Conservation (phyloP, 1,140 invertebrate species). For the Papilio aristodemus region DNA sequence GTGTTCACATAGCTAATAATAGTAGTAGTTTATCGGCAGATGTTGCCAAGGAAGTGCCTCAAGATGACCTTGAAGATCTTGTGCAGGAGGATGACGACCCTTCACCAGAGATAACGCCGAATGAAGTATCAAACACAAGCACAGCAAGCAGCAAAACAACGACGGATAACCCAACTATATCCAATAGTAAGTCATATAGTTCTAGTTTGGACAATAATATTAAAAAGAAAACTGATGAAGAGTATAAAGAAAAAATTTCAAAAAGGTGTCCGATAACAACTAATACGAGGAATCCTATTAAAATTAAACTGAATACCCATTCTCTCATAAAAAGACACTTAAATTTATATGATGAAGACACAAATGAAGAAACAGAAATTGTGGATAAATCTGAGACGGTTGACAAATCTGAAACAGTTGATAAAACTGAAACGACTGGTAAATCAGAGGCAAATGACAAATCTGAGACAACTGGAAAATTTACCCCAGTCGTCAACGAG, state of each 20-base stretch:
- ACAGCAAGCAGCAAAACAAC: constrained; percentile 16
- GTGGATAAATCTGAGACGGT: constrained; percentile 23
- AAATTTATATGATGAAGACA: constrained; percentile 67
- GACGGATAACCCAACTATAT: constrained; percentile 13
- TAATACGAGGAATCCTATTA: constrained; percentile 71
- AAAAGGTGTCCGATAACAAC: constrained; percentile 71
- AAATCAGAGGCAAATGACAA: background rate
- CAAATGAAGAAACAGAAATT: constrained; percentile 39
- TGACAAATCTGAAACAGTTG: constrained; percentile 37
- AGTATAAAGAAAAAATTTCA: constrained; percentile 69
- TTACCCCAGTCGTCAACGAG: background rate
- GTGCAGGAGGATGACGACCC: constrained; percentile 73
- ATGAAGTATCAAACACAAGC: constrained; percentile 22
- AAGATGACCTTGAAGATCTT: constrained; percentile 62
- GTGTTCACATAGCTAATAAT: constrained; percentile 86
- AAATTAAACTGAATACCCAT: constrained; percentile 71
- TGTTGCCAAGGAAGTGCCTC: constrained; percentile 34
- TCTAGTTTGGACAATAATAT: constrained; percentile 36
- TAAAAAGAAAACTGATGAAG: constrained; percentile 58
- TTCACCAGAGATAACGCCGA: constrained; percentile 28
- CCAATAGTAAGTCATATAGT: constrained; percentile 32
- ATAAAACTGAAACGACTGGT: constrained; percentile 34
- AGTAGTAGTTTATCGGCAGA: constrained; percentile 43
- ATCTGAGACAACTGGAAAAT: constrained; percentile 1
- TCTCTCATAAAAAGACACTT: constrained; percentile 66